Base-by-base conservation (phyloP, 2,888 invertebrate species). In the Andrena bucephala region DNA sequence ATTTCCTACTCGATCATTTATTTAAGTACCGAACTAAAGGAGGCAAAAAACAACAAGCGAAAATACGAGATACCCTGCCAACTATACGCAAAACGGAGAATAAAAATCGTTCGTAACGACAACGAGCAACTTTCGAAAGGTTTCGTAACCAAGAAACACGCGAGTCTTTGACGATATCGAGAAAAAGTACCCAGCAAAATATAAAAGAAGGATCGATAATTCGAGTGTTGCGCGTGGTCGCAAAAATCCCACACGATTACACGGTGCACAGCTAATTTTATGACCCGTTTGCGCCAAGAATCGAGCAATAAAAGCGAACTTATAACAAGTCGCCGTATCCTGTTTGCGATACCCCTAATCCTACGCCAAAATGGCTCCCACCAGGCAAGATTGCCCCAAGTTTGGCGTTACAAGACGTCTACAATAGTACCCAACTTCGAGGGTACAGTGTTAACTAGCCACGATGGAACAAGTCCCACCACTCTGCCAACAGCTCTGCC, bases 11-110 rank as follows among this genome's bases (percentile, higher is more conserved):
- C 48, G 8, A 13, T 13, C 42, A 36, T 72, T 36, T 31, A 13
- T 63, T 63, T 63, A 72, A 63, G 63, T 54, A 63, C 60, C 52
- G 67, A 36, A 29, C 52, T 42, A 33, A 52, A 62, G 54, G 7
- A 29, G 59, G 20, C 31, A 8, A 50, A 50, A 50, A 52, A 16
- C 7, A 24, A 6, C 27, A 20, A 52, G 20, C 52, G 20, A 3
- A 20, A 52, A 20, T 8, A 52, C 1, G 8, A 52, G 20, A 20
- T 52, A 20, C 20, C 8, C 2, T 20, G 52, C 52, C 52, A 52
- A 20, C 52, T 52, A 8, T 7, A 0, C 52, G 20, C 52, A 6
- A 20, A 52, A 2, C 7, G 52, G 20, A 8, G 52, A 20, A 20
- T 20, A 52, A 57, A 24, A 24, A 24, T 24, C 57, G 4, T 57